phyloP scores from a whole-genome alignment of 2,797 vertebrate genomes.

The Catostomus latipinnis region DNA sequence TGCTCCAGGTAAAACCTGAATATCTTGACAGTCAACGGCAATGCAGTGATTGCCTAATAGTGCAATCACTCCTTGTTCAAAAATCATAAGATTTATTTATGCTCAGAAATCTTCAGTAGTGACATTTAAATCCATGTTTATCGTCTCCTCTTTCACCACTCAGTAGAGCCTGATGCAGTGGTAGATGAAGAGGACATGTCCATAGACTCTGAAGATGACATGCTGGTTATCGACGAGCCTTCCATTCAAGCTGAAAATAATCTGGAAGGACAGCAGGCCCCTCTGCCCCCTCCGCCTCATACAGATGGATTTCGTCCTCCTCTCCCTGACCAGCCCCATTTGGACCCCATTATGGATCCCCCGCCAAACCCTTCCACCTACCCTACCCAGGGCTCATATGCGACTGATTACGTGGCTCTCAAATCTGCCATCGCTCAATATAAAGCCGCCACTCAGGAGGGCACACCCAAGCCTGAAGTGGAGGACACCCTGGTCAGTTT shows the following conservation, averaged over 20 bases:
- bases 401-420: slow-evolving; percentile 73
- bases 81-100: too few species aligned
- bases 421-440: slow-evolving; percentile 81
- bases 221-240: slow-evolving; percentile 74
- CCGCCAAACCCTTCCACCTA: slow-evolving; percentile 19
- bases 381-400: slow-evolving; percentile 56
- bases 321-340: slow-evolving; percentile 69
- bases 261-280: slow-evolving; percentile 57
- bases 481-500: slow-evolving; percentile 79
- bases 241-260: slow-evolving; percentile 66
- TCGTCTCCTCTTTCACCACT: slow-evolving; percentile 52
- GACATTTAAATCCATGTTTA: too few species aligned
- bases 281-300: slow-evolving; percentile 69
- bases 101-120: too few species aligned
- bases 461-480: slow-evolving; percentile 60
- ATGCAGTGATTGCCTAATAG: too few species aligned
- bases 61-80: too few species aligned
- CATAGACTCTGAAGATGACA: slow-evolving; percentile 92
- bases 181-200: slow-evolving; percentile 98
- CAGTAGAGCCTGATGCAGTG: slow-evolving; percentile 79
- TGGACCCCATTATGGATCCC: slow-evolving; percentile 49
- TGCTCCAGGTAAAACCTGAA: slow-evolving; percentile 41
- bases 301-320: slow-evolving; percentile 75
- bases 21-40: background rate
- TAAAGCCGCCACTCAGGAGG: slow-evolving; percentile 74